phyloP scores from a whole-genome alignment of 1,140 invertebrate genomes.

The Drosophila sucinea region DNA sequence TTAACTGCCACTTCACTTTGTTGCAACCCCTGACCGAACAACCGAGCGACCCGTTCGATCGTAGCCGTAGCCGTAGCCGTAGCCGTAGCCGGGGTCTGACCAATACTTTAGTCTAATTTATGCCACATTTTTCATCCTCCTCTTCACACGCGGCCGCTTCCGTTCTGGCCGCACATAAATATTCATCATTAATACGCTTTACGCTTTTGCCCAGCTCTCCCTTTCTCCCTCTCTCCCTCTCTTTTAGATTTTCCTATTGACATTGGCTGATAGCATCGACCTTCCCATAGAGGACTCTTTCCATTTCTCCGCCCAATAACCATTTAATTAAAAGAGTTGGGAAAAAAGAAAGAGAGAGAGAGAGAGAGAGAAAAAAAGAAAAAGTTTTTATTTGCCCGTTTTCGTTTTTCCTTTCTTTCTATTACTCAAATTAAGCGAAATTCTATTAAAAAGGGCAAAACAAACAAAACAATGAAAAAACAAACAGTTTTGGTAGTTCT shows the following conservation, averaged over 20 bases:
- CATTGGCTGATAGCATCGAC: conserved; percentile 56
- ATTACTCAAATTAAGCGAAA: conserved; percentile 78
- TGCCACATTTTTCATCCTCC: conserved; percentile 56
- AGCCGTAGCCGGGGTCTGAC: conserved; percentile 22
- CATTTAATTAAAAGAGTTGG: conserved; percentile 81
- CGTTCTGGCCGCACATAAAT: conserved; percentile 75
- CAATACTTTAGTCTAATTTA: conserved; percentile 75
- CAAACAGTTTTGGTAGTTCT: conserved; percentile 50
- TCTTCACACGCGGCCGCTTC: conserved; percentile 44
- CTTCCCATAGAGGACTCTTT: conserved; percentile 26
- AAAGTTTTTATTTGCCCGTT: conserved; percentile 60
- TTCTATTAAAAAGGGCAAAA: conserved; percentile 74
- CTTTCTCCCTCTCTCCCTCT: not conserved
- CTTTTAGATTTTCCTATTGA: conserved; percentile 52
- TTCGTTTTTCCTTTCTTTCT: conserved; percentile 17
- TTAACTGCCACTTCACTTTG: conserved; percentile 13
- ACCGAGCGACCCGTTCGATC: conserved; percentile 2
- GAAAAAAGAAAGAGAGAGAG: conserved; percentile 43
- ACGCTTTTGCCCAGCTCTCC: conserved; percentile 50
- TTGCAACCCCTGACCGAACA: not conserved
- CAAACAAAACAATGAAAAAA: conserved; percentile 73
- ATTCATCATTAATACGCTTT: conserved; percentile 81
- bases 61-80: not conserved
- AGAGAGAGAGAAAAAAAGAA: conserved; percentile 27
- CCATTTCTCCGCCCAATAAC: conserved; percentile 61